phyloP scores from a whole-genome alignment of 30 jellyfish, hydroid and myxozoan genomes.

The Pseudorhiza aurosa region DNA sequence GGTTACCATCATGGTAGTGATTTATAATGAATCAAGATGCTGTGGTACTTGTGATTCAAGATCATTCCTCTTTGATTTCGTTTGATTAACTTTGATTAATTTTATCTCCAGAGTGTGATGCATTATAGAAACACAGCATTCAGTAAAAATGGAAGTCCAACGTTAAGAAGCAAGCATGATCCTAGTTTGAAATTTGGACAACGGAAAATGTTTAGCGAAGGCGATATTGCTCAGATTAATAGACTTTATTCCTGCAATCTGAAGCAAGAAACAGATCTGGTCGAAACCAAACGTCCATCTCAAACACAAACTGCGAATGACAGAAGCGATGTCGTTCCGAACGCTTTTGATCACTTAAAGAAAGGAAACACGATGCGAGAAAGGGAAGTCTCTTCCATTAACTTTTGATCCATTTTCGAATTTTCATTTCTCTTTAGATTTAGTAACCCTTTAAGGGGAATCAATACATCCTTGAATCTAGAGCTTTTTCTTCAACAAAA shows the following conservation, averaged over 20 bases:
- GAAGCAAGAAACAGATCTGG: not conserved
- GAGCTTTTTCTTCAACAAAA: too few relatives aligned
- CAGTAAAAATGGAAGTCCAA: conserved; percentile 80
- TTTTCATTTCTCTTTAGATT: too few relatives aligned
- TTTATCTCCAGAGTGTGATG: conserved; percentile 84
- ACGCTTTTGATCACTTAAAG: not conserved
- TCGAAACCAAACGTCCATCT: not conserved
- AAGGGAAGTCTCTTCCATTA: too few relatives aligned
- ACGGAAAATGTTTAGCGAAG: conserved; percentile 76
- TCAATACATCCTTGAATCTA: too few relatives aligned
- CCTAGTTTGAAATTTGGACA: conserved; percentile 87
- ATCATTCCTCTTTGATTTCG: not conserved
- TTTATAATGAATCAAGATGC: too few relatives aligned
- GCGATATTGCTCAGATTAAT: conserved; percentile 83
- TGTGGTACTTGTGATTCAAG: too few relatives aligned
- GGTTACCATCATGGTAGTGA: too few relatives aligned
- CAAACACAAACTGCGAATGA: not conserved
- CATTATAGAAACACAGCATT: conserved; percentile 94
- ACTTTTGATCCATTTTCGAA: too few relatives aligned
- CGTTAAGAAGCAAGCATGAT: conserved; percentile 57
- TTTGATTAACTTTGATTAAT: not conserved
- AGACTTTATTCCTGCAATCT: conserved; percentile 66
- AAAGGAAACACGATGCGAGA: too few relatives aligned
- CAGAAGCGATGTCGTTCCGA: conserved; percentile 10
- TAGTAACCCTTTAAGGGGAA: too few relatives aligned